A percentile compares a stretch with the other conserved stretches of the same genome.
phyloP scores from a whole-genome alignment of 2,888 invertebrate species.

The Pinctada fucata region DNA sequence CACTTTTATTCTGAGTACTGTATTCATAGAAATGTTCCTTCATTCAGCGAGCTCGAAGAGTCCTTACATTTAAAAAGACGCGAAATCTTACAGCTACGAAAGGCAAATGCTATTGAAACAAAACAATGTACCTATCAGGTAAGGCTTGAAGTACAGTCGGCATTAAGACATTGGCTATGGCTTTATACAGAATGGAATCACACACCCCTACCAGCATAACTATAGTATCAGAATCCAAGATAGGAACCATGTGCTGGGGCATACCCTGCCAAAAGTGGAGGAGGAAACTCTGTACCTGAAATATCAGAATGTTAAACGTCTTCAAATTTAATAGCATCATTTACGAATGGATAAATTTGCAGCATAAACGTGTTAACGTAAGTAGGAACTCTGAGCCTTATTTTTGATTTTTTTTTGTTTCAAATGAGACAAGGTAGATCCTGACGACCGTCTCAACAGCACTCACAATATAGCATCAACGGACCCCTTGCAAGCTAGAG shows the following conservation, averaged over 20 bases:
- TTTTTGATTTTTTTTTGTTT: neutral
- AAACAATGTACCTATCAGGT: slow-evolving; percentile 73
- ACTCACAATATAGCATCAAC: too few species aligned
- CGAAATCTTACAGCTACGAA: too few species aligned
- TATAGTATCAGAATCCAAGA: slow-evolving; percentile 74
- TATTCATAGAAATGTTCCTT: too few species aligned
- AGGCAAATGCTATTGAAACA: too few species aligned
- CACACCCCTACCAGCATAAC: slow-evolving; percentile 78
- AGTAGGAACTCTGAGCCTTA: neutral
- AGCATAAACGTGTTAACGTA: neutral
- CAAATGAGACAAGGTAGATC: neutral
- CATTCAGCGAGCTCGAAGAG: too few species aligned
- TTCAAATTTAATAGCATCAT: too few species aligned
- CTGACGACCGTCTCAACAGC: too few species aligned
- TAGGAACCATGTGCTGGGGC: slow-evolving; percentile 76
- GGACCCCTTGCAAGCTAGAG: too few species aligned
- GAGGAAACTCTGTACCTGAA: slow-evolving; percentile 77
- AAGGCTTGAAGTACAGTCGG: slow-evolving; percentile 77
- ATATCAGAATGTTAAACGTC: neutral
- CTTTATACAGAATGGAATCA: slow-evolving; percentile 78
- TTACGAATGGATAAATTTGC: too few species aligned
- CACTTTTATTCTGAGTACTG: too few species aligned
- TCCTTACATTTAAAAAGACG: too few species aligned
- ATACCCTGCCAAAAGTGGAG: slow-evolving; percentile 78
- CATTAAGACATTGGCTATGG: slow-evolving; percentile 77